A percentile compares a stretch with the other conserved stretches of the same genome.
Conservation (phyloP, 1,140 invertebrate genomes). For the Gryon sp. region DNA sequence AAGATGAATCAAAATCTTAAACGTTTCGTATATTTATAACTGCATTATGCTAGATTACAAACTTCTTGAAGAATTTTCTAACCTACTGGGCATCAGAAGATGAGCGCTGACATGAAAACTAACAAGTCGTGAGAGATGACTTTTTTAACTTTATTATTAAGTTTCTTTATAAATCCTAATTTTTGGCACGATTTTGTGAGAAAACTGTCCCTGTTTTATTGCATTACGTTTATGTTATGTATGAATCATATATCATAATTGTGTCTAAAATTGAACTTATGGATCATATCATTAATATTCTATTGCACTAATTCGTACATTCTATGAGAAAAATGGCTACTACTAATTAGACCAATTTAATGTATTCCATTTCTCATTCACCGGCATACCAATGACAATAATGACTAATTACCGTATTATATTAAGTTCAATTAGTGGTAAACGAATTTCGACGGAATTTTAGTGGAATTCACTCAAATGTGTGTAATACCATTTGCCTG, state of each 20-base stretch:
- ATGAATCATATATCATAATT: no score
- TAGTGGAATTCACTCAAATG: conserved; percentile 16
- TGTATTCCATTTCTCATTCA: neutral
- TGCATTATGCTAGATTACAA: conserved; percentile 9
- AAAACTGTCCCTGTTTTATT: no score
- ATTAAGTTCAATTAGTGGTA: neutral
- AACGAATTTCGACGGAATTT: conserved; percentile 13
- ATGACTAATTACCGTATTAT: conserved; percentile 5
- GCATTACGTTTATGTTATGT: no score
- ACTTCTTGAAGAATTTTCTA: neutral
- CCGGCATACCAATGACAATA: neutral
- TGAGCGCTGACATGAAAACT: neutral
- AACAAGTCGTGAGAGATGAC: conserved; percentile 7
- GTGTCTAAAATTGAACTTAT: no score
- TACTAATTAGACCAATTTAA: neutral
- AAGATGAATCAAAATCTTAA: no score
- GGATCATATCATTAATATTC: no score
- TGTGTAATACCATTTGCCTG: conserved; percentile 11
- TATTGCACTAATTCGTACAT: neutral
- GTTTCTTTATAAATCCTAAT: conserved; percentile 1
- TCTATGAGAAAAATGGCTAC: neutral
- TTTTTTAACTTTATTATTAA: conserved; percentile 1
- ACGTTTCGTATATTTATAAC: no score
- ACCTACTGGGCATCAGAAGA: neutral
- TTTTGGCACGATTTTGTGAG: neutral